Evolutionary conservation across 1,140 invertebrate genomes (phyloP), one percentile per base, ranked within the genome.

Genomic region (Mycetomoellerius zeteki): DNA sequence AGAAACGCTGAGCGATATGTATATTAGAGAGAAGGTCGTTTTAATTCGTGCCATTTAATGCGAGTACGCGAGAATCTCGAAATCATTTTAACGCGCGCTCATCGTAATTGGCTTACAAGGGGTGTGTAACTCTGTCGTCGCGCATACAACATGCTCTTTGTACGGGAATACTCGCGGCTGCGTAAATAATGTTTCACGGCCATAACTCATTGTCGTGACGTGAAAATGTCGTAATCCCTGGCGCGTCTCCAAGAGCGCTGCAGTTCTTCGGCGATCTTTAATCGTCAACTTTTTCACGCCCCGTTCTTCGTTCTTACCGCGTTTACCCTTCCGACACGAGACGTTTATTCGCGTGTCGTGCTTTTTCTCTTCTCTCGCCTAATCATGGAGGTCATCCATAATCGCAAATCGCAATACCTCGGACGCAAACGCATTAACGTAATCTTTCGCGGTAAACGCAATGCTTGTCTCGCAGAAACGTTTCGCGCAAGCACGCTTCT

Each of bases 201-300:
- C 85, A 60, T 89, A 84, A 89, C 85, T 90, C 78, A 87, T 90
- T 87, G 89, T 89, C 88, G 50, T 73, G 76, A 77, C 76, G 71
- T n/a, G 50, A 82, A 90, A 72, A 43, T 80, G 78, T 88, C 82
- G 87, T 86, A 86, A 89, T 86, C 88, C 65, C 62, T 90, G 88
- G 89, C 72, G 16, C 7, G 43, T 50, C 16, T 89, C 89, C 88
- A 90, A 80, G 52, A 72, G 12, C n/a, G 58, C 21, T 27, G 52
- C 7, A 33, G 30, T 0, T 37, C 24, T 27, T 12, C 47, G 47
- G 54, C 58, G 77, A 89, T 89, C 86, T 75, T 85, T 75, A 89
- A 81, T 65, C 10, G 43, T 14, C 65, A 21, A 19, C 64, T 81
- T 69, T 37, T 69, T 71, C n/a, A 62, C 82, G 24, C 30, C 7